Evolutionary conservation across 2,888 invertebrate genomes (phyloP), one percentile per base, ranked within the genome.

Genomic region (Escarpia spicata): DNA sequence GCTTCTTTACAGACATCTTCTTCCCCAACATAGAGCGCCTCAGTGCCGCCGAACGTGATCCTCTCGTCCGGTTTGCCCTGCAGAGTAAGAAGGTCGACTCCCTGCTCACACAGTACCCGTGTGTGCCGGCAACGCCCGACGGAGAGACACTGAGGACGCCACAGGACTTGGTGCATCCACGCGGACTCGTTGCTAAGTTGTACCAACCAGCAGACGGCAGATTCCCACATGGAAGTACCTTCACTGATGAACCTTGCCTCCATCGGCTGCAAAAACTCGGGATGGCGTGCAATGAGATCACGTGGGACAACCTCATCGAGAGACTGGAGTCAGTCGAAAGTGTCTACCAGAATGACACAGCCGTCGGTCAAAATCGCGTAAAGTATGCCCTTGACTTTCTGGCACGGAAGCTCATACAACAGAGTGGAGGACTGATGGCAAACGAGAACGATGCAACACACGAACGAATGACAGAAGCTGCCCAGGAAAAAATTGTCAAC

Each of bases 121-220:
- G 95, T 92, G 94, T 95, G 52, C 95, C 95, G 12, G 93, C 93
- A 3, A 92, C 94, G 12, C 94, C 95, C 15, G 93, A 94, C 92
- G 94, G 94, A 3, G 91, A 75, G 43, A 91, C 4, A 15, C 92
- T 95, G 6, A 92, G 93, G 44, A 93, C 89, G 43, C 94, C 95
- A 43, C 75, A n/a, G 43, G 94, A 95, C 10, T 92, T 95, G 44
- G 93, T 95, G 19, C 93, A 94, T 92, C 95, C 94, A 9, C 10
- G 90, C 0, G 92, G 94, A 15, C 43, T 75, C 15, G 92, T 93
- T 26, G 94, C 95, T 12, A 92, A 91, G 26, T 93, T 95, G 89
- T 95, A 94, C 92, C 43, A 37, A 12, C 52, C 37, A 15, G 93
- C 93, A 6, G 95, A 95, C 90, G 94, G 93, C 60, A 31, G 94